Evolutionary conservation across 2,888 invertebrate species (phyloP), one percentile per base, ranked within the genome.

Genomic region (Melitaea athalia): DNA sequence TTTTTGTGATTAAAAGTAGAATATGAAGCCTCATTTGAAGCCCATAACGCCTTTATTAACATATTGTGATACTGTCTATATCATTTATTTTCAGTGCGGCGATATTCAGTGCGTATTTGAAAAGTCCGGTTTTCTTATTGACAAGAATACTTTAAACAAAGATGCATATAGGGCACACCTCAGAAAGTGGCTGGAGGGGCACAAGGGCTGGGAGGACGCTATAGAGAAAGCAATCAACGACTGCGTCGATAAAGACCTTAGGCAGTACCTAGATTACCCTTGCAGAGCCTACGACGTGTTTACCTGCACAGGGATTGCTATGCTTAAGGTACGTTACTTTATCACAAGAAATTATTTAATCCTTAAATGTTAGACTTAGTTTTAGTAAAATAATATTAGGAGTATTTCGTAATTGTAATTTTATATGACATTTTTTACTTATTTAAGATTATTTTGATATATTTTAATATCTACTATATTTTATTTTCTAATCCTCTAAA

Each of bases 211-310:
- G 91, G 77, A 82, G 0, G 73, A 77, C 0, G 90, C 90, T 0
- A 77, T 89, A 1, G 83, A 90, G 12, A 87, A 84, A 59, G 91
- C 85, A 0, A 86, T 92, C 3, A 78, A 73, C 0, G 92, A 92
- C 69, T 92, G 92, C 59, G 85, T 92, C 0, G 87, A 92, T 6
- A 85, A 75, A 5, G 88, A 91, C 11, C 75, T 90, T 0, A 81
- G 91, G 42, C 91, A 92, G 70, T 85, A 91, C 64, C 73, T 92
- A 38, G 84, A 84, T 63, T 78, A 79, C 12, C 87, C 91, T 1
- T 92, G 92, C 76, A 85, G 81, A 59, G 89, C 91, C 0, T 91
- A 92, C 64, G 92, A 92, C 66, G 89, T 91, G 0, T 92, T 92
- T 64, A 83, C 89, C 31, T 92, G 92, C 68, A 91, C 92, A 17